Evolutionary conservation across 2,888 invertebrate genomes (phyloP).

Genomic region (Limnephilus rhombicus): DNA sequence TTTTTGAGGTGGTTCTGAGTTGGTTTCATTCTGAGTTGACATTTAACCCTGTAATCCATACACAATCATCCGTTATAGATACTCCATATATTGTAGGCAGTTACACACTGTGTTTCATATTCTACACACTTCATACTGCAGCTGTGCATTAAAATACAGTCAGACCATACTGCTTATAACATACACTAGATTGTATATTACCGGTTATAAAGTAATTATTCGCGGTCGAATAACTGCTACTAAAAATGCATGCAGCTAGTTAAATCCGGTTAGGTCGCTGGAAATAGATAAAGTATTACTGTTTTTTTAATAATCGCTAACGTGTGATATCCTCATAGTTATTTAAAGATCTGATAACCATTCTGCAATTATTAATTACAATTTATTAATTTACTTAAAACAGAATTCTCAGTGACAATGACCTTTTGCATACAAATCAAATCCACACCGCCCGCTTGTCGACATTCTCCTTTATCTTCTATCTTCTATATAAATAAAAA

Average conservation of each 20-base stretch:
- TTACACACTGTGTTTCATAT: neutral
- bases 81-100: too few relatives aligned
- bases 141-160: neutral
- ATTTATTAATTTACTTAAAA: too few relatives aligned
- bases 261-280: neutral
- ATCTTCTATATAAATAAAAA: too few relatives aligned
- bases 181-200: neutral
- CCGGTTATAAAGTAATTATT: neutral
- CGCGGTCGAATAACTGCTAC: neutral
- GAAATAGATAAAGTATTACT: neutral
- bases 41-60: too few relatives aligned
- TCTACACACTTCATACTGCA: neutral
- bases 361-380: neutral
- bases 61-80: too few relatives aligned
- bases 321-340: neutral
- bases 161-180: neutral
- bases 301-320: neutral
- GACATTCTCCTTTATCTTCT: too few relatives aligned
- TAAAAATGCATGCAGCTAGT: neutral
- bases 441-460: too few relatives aligned
- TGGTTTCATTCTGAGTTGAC: too few relatives aligned
- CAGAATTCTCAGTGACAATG: too few relatives aligned
- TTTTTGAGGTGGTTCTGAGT: too few relatives aligned
- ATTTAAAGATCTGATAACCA: neutral
- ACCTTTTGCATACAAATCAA: too few relatives aligned